Conservation (phyloP, 2,797 vertebrate species). For the Heteromormyrus szaboi region DNA sequence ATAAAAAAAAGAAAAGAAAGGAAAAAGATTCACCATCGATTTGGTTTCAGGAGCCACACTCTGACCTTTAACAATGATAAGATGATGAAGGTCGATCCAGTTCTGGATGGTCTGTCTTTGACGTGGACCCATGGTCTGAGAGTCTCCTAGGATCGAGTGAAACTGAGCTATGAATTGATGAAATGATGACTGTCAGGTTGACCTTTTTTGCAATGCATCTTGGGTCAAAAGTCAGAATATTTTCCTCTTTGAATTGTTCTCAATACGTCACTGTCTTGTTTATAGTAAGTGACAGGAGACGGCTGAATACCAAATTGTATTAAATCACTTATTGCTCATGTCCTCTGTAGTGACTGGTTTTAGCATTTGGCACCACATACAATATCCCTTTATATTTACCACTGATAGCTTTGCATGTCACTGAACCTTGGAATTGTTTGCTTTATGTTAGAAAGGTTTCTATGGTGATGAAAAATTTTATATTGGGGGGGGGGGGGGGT, state of each 20-base stretch:
- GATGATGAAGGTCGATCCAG: constrained; percentile 59
- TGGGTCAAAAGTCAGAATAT: constrained; percentile 60
- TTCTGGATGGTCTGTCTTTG: constrained; percentile 13
- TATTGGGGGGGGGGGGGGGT: background rate
- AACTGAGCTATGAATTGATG: constrained; percentile 51
- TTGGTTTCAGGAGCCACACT: constrained; percentile 58
- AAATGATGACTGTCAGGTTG: constrained; percentile 65
- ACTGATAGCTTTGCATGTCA: background rate
- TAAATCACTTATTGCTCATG: constrained; percentile 16
- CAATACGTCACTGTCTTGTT: constrained; percentile 55
- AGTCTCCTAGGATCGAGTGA: constrained; percentile 53
- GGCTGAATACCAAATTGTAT: constrained; percentile 44
- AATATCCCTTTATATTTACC: background rate
- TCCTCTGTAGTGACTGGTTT: constrained; percentile 1
- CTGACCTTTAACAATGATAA: constrained; percentile 70
- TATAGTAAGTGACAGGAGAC: constrained; percentile 54
- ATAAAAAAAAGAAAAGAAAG: constrained; percentile 58
- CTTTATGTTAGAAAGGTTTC: background rate
- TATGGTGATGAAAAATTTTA: background rate
- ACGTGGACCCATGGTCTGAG: constrained; percentile 21
- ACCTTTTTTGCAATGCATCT: constrained; percentile 71
- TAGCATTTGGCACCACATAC: background rate
- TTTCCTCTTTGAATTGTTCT: constrained; percentile 49
- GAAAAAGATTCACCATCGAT: constrained; percentile 63
- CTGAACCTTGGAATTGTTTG: background rate